A percentile compares a stretch with the other conserved stretches of the same genome.
phyloP scores from a whole-genome alignment of 2,113 vertebrate species.

The Myodes glareolus region DNA sequence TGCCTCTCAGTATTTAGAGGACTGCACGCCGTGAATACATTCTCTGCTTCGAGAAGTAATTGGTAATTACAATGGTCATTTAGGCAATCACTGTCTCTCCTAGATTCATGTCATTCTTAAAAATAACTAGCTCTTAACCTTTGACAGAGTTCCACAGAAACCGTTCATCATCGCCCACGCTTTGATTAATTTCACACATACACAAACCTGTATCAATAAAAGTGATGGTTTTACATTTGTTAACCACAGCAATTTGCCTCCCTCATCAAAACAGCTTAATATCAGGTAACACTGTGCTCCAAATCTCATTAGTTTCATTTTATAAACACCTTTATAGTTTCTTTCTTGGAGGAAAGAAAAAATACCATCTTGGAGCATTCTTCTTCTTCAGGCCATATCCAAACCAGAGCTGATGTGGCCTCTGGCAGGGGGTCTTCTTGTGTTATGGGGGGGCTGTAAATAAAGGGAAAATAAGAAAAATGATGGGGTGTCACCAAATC shows the following conservation, averaged over 20 bases:
- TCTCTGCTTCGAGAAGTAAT: constrained; percentile 99
- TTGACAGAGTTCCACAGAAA: constrained; percentile 99
- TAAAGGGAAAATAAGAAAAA: constrained; percentile 79
- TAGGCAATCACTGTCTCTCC: constrained; percentile 99
- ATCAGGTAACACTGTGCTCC: constrained; percentile 94
- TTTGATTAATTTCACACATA: constrained; percentile 99
- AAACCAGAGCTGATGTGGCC: constrained; percentile 72
- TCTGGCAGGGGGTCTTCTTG: constrained; percentile 53
- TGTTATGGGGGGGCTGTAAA: constrained; percentile 64
- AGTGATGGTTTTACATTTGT: constrained; percentile 96
- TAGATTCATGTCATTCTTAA: constrained; percentile 99
- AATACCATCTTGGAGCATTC: constrained; percentile 81
- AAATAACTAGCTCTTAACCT: constrained; percentile 99
- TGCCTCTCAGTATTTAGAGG: constrained; percentile 99
- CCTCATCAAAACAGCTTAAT: constrained; percentile 94
- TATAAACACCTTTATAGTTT: constrained; percentile 95
- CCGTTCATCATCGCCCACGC: constrained; percentile 99
- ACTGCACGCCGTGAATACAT: constrained; percentile 99
- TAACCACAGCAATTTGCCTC: constrained; percentile 95
- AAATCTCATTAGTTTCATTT: constrained; percentile 97
- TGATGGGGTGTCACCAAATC: constrained; percentile 71
- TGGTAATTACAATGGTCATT: constrained; percentile 99
- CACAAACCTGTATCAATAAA: constrained; percentile 95
- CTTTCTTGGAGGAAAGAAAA: constrained; percentile 89
- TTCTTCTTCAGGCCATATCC: constrained; percentile 75